Conservation (phyloP, 2,113 vertebrate species). For the Austrofundulus limnaeus region DNA sequence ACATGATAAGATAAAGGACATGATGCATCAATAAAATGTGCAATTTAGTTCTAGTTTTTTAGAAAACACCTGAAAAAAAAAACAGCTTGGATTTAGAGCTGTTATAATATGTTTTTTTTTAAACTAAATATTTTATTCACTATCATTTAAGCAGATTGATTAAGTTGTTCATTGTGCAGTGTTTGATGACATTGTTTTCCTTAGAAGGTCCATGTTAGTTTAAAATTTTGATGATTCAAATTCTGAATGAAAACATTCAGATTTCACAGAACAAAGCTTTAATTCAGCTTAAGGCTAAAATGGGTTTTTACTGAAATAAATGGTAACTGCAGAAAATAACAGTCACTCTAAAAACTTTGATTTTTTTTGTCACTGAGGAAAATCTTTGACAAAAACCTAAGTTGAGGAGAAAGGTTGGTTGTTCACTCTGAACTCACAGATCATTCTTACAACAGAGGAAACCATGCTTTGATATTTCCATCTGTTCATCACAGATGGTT, state of each 20-base stretch:
- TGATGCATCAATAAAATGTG: slow-evolving; percentile 18
- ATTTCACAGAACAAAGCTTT: not conserved
- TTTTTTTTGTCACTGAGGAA: not conserved
- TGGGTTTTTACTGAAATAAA: not conserved
- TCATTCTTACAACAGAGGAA: too few relatives aligned
- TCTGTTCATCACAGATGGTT: too few relatives aligned
- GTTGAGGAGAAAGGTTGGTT: not conserved
- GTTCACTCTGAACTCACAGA: too few relatives aligned
- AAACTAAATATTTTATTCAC: too few relatives aligned
- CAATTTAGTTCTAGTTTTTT: not conserved
- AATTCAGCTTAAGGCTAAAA: not conserved
- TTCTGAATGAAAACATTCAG: slow-evolving; percentile 20
- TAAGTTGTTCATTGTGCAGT: too few relatives aligned
- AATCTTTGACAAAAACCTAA: not conserved
- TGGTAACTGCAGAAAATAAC: not conserved
- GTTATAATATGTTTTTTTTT: not conserved
- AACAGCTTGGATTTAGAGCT: not conserved
- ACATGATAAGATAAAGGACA: slow-evolving; percentile 13
- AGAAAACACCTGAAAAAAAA: too few relatives aligned
- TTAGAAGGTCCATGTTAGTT: too few relatives aligned
- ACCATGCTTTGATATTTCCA: too few relatives aligned
- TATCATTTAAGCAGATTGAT: too few relatives aligned
- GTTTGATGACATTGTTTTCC: too few relatives aligned
- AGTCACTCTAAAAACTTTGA: too few relatives aligned
- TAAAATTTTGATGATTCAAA: not conserved